These are phyloP conservation scores for Yponomeuta sedellus DNA, from an alignment of 2,888 invertebrate species.

Conservation along the genomic window DNA sequence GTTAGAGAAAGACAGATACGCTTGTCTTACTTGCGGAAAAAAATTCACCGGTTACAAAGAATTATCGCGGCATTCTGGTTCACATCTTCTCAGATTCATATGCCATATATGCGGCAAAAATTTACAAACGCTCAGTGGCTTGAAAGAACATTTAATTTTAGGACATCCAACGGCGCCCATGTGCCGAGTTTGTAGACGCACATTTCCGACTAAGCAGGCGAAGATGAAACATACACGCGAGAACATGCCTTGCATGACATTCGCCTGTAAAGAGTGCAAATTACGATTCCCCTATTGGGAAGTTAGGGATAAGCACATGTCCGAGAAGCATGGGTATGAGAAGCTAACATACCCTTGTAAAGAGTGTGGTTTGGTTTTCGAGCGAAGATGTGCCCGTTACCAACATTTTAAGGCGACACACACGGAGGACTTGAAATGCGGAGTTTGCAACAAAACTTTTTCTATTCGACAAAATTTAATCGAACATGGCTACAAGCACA, in stretches of 20 bases:
- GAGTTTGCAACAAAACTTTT: background rate
- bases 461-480: background rate
- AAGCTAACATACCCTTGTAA: slow-evolving; percentile 18
- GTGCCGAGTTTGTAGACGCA: slow-evolving; percentile 20
- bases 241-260: slow-evolving; percentile 20
- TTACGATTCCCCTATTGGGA: slow-evolving; percentile 19
- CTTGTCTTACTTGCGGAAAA: slow-evolving; percentile 15
- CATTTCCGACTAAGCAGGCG: slow-evolving; percentile 17
- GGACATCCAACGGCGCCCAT: background rate
- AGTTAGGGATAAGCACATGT: slow-evolving; percentile 17
- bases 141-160: slow-evolving; percentile 16
- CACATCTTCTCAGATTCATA: slow-evolving; percentile 17
- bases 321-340: slow-evolving; percentile 17
- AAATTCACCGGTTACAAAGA: slow-evolving; percentile 9
- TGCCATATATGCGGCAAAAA: slow-evolving; percentile 22
- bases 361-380: slow-evolving; percentile 20
- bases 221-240: slow-evolving; percentile 18
- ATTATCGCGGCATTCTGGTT: slow-evolving; percentile 13
- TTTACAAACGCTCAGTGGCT: slow-evolving; percentile 18
- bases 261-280: slow-evolving; percentile 16
- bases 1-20: background rate
- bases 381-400: slow-evolving; percentile 14
- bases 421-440: background rate
- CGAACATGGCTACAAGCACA: slow-evolving; percentile 24
- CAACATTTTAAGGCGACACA: slow-evolving; percentile 21